Base-by-base conservation (phyloP, 2,113 vertebrate genomes). In the Phyllostomus discolor region DNA sequence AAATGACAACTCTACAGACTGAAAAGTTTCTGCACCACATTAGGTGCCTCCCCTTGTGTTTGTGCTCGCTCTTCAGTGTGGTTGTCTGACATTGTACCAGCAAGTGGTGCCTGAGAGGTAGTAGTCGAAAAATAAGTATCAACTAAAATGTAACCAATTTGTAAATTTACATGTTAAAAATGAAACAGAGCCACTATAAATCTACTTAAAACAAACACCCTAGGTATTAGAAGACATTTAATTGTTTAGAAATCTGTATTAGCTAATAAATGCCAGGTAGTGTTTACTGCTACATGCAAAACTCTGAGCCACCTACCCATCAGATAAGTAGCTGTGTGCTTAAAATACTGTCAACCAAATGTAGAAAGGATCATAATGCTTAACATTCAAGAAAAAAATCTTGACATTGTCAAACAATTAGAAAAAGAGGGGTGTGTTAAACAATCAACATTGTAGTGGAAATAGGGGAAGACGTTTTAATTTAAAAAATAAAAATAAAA, bases 121-220 rank as follows among this genome's bases (percentile, higher is more conserved):
- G 16, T 83, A 67, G 17, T 87, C 57, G 92, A 75, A 76, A 97
- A 92, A 73, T 59, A 84, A 79, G 89, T 92, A 50, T 69, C 92
- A 66, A 93, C 86, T 83, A 43, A 64, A 76, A 46, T 86, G 24
- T 54, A 92, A 80, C 86, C 31, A 64, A 10, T 46, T 85, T 86
- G 20, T 9, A 86, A 78, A 78, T 91, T 82, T 81, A 72, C 52
- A 8, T 72, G 8, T 75, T 95, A 87, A 84, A 79, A 70, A 59
- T 91, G 46, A 93, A 96, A n/a, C 48, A 75, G 70, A 88, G 62
- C 78, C 41, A 72, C 70, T 57, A 12, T 91, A 96, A 95, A 57
- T 57, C 11, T 38, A 76, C 35, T 90, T 6, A 87, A 88, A 90
- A 75, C 50, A 79, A 69, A 69, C 64, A 69, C 8, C 33, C 10